Evolutionary conservation across 2,888 invertebrate species (phyloP), one percentile per base, ranked within the genome.

Genomic region (Agriopis leucophaearia): DNA sequence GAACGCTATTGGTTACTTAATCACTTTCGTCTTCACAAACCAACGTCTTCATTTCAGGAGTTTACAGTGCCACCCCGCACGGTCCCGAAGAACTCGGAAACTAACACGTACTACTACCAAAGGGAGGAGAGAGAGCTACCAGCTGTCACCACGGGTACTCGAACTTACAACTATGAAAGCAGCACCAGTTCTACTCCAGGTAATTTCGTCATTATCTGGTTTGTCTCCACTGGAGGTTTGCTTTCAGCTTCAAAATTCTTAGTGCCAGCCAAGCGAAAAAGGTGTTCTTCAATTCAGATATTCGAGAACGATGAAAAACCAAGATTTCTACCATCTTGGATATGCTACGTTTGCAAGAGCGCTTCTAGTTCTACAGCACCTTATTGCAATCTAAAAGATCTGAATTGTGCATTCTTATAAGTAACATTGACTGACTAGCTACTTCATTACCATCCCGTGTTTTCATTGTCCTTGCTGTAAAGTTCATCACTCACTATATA

Each of bases 121-220:
- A 75, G 88, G 1, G 90, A 92, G 48, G 93, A 92, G 70, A 76
- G 92, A 2, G 91, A 92, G 0, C 79, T 93, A 6, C 94, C 94
- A 0, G 81, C 90, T 2, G 82, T 91, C 75, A 83, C 78, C 50
- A 71, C 81, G 0, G 91, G 92, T 18, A 86, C 89, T 13, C 80
- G 90, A 62, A 92, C 91, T 0, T 93, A 92, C 73, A 91, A 92
- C 81, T 93, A 93, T 52, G 93, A 93, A 75, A 83, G 82, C 47
- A 77, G 68, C 68, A 79, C 78, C 58, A 82, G 79, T 66, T 83
- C 90, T 5, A 88, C 89, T 45, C 94, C 94, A 79, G 93, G 93
- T 93, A 59, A 76, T 44, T 44, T n/a, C 13, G 13, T 44, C 44
- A 42, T 42, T 42, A 13, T 27, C 27, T 27, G 9, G 9, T 38